A percentile compares a stretch with the other conserved stretches of the same genome.
These are phyloP conservation scores for Hoplias malabaricus DNA, from an alignment of 2,113 vertebrate species.

Conservation along the genomic window DNA sequence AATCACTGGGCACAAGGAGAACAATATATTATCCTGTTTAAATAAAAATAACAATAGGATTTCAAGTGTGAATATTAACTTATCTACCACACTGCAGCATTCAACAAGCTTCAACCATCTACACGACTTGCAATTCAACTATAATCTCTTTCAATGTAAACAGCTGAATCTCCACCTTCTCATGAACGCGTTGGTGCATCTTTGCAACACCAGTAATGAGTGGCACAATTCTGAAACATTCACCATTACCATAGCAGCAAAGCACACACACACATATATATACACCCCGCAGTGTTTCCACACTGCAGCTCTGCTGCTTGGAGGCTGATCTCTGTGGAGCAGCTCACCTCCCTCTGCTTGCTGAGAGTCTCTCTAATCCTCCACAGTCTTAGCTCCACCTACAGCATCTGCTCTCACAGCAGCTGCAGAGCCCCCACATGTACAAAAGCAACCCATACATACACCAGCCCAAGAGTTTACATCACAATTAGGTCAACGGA, in stretches of 20 bases:
- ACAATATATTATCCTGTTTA: too few relatives aligned
- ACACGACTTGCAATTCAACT: too few relatives aligned
- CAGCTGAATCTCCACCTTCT: too few relatives aligned
- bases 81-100: too few relatives aligned
- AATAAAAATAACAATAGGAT: too few relatives aligned
- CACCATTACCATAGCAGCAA: background rate
- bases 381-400: slow-evolving; percentile 57
- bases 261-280: background rate
- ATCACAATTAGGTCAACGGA: background rate
- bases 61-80: too few relatives aligned
- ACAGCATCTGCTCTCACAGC: slow-evolving; percentile 58
- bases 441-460: background rate
- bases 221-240: background rate
- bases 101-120: too few relatives aligned
- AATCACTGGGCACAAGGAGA: too few relatives aligned
- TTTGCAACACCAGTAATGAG: background rate
- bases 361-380: slow-evolving; percentile 40
- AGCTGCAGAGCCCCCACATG: slow-evolving; percentile 46
- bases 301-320: background rate
- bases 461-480: background rate
- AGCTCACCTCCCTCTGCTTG: background rate
- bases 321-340: background rate
- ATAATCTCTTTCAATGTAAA: too few relatives aligned
- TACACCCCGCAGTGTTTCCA: background rate
- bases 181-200: too few relatives aligned